phyloP scores from a whole-genome alignment of 1,140 invertebrate genomes.

The Tetragonula clypearis region DNA sequence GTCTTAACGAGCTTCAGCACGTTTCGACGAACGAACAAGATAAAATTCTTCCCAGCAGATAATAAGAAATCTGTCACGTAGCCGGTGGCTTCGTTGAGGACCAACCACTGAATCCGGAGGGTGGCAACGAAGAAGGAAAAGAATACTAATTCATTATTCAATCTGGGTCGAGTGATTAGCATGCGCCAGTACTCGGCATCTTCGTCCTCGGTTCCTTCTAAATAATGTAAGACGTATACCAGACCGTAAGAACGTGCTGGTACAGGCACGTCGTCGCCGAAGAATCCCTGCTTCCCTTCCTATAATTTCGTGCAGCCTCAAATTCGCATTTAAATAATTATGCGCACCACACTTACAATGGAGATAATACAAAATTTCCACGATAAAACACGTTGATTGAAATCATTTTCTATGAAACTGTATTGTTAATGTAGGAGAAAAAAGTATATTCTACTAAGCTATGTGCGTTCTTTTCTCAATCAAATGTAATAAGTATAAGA shows the following conservation, averaged over 20 bases:
- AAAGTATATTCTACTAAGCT: too few relatives aligned
- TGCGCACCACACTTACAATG: not conserved
- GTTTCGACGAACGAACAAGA: slow-evolving; percentile 50
- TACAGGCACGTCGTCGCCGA: slow-evolving; percentile 46
- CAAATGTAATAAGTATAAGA: too few relatives aligned
- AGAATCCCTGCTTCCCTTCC: slow-evolving; percentile 21
- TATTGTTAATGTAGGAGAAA: too few relatives aligned
- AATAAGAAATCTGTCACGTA: slow-evolving; percentile 80
- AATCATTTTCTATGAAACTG: too few relatives aligned
- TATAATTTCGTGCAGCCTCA: slow-evolving; percentile 32
- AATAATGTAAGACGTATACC: slow-evolving; percentile 78
- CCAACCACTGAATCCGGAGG: slow-evolving; percentile 58
- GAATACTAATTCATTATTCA: slow-evolving; percentile 83
- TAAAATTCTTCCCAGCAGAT: slow-evolving; percentile 51
- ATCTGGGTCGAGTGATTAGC: slow-evolving; percentile 82
- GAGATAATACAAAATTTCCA: not conserved
- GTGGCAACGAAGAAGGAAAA: slow-evolving; percentile 73
- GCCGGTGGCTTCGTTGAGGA: slow-evolving; percentile 45
- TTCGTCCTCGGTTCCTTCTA: slow-evolving; percentile 76
- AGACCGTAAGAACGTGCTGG: slow-evolving; percentile 46
- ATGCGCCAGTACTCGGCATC: slow-evolving; percentile 77
- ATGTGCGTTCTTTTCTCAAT: too few relatives aligned
- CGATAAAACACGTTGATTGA: not conserved
- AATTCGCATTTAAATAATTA: slow-evolving; percentile 51
- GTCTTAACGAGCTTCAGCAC: slow-evolving; percentile 44